phyloP scores from a whole-genome alignment of 53 echinoderm and acorn worm genomes.

The Zoroaster sp. region DNA sequence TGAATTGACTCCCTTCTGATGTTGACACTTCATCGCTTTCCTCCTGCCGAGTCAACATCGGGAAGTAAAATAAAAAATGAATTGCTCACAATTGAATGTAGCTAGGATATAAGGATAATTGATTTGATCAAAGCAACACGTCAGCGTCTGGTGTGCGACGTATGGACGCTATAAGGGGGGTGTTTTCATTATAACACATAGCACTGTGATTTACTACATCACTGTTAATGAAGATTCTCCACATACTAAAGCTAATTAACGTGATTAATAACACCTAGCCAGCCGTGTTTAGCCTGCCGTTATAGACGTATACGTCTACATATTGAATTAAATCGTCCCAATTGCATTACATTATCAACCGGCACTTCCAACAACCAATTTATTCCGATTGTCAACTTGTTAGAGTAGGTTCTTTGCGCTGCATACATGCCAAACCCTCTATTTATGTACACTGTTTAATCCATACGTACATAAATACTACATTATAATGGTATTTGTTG shows the following conservation, averaged over 20 bases:
- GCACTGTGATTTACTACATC: not conserved
- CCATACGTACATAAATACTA: not conserved
- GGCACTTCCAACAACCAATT: not conserved
- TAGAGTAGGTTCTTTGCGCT: not conserved
- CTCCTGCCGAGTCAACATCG: constrained; percentile 40
- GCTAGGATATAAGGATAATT: constrained; percentile 51
- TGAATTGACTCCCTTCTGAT: constrained; percentile 34
- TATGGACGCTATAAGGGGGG: not conserved
- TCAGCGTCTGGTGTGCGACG: not conserved
- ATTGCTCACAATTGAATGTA: constrained; percentile 29
- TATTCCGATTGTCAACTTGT: constrained; percentile 20
- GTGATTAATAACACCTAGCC: constrained; percentile 17
- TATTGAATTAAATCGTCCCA: constrained; percentile 8
- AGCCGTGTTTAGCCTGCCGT: no score
- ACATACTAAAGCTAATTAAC: not conserved
- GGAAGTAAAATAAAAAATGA: not conserved
- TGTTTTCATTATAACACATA: not conserved
- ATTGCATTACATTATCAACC: not conserved
- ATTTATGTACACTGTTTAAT: not conserved
- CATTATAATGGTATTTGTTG: not conserved
- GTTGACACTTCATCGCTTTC: constrained; percentile 60
- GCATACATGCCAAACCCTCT: not conserved
- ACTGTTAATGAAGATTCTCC: not conserved
- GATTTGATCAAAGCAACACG: constrained; percentile 38
- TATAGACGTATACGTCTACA: not conserved